Evolutionary conservation across 2,888 invertebrate species (phyloP).

Genomic region (Amphipyra berbera): DNA sequence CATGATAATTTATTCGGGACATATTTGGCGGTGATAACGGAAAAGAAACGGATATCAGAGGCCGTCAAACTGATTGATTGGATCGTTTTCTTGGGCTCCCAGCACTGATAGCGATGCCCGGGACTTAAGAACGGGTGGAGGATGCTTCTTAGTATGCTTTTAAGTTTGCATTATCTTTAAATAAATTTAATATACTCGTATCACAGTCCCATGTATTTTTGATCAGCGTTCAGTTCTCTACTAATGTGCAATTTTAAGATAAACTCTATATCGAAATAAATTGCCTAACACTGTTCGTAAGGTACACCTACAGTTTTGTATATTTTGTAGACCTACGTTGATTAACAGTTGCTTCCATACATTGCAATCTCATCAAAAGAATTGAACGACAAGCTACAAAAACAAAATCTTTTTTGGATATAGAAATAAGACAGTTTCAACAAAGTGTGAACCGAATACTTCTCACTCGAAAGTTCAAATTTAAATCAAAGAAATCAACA

Average conservation of each 20-base stretch:
- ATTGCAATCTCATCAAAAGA: too few species aligned
- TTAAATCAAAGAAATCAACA: constrained; percentile 29
- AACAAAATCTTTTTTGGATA: too few species aligned
- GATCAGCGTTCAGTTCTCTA: too few species aligned
- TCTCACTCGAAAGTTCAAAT: constrained; percentile 5
- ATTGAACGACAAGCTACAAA: too few species aligned
- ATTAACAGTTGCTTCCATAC: too few species aligned
- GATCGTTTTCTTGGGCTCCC: constrained; percentile 56
- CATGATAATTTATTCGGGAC: constrained; percentile 58
- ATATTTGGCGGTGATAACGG: constrained; percentile 59
- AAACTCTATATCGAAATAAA: too few species aligned
- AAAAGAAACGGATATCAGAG: constrained; percentile 57
- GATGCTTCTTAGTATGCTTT: not conserved
- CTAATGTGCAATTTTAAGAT: too few species aligned
- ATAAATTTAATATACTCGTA: not conserved
- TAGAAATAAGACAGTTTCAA: not conserved
- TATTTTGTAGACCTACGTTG: too few species aligned
- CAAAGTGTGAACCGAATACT: not conserved
- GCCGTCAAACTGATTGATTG: constrained; percentile 64
- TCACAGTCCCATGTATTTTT: not conserved
- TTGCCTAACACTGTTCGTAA: too few species aligned
- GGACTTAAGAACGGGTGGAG: constrained; percentile 34
- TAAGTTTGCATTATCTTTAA: not conserved
- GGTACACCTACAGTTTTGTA: too few species aligned
- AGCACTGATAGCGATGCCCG: constrained; percentile 49